A percentile compares a stretch with the other conserved stretches of the same genome.
Conservation (phyloP, 2,888 invertebrate species). For the Penaeus monodon region DNA sequence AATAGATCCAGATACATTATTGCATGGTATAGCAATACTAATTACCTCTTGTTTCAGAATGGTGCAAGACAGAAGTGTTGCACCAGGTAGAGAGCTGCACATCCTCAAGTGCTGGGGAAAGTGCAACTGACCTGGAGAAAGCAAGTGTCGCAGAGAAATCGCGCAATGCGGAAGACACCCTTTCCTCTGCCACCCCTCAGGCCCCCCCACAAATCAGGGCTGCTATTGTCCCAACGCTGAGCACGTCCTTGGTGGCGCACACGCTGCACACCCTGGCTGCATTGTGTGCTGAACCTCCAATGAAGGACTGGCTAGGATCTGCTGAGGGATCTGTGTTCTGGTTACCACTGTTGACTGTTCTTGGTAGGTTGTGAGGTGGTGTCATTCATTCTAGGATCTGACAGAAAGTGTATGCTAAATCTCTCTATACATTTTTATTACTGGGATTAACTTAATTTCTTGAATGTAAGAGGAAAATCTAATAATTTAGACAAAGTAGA, state of each 20-base stretch:
- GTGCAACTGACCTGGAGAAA: conserved; percentile 60
- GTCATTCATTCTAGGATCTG: too few relatives aligned
- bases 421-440: too few relatives aligned
- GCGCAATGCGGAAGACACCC: conserved; percentile 44
- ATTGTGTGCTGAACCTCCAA: conserved; percentile 82
- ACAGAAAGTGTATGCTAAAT: too few relatives aligned
- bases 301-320: conserved; percentile 90
- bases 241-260: conserved; percentile 52
- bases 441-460: too few relatives aligned
- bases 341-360: conserved; percentile 82
- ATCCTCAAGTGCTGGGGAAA: conserved; percentile 54
- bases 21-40: neutral
- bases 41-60: conserved; percentile 57
- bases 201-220: conserved; percentile 49
- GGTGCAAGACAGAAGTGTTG: conserved; percentile 64
- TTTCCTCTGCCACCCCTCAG: conserved; percentile 40
- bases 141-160: conserved; percentile 51
- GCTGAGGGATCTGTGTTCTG: conserved; percentile 86
- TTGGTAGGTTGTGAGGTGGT: conserved; percentile 73
- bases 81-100: conserved; percentile 63
- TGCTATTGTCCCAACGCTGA: conserved; percentile 58
- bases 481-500: too few relatives aligned
- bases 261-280: conserved; percentile 83
- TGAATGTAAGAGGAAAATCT: too few relatives aligned
- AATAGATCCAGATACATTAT: neutral